Evolutionary conservation across 2,888 invertebrate species (phyloP), one percentile per base, ranked within the genome.

Genomic region (Cerastis rubricosa): DNA sequence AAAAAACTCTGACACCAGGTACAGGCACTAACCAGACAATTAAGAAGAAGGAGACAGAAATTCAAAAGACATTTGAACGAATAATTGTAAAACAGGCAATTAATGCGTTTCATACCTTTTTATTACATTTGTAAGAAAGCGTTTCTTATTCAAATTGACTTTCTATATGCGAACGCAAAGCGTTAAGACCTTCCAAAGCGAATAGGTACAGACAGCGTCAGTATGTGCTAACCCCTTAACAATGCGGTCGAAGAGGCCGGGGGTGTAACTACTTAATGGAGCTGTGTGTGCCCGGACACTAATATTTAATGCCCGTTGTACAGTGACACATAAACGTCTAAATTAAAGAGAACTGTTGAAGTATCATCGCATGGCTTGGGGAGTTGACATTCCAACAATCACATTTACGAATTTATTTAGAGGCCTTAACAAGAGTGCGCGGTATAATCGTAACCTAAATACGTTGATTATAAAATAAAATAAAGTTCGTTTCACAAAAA

Each of bases 101-200:
- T 3, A 74, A 29, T 5, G 17, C 22, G 40, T 54, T 71, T 45
- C 22, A 43, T 17, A 29, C 12, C 22, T n/a, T 63, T 61, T 74
- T 64, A 51, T 51, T 45, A 9, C n/a, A 11, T 11, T 63, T 74
- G 17, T n/a, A n/a, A 35, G 54, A 75, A 75, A 75, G 40, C 35
- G 14, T 68, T 22, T 61, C n/a, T 59, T n/a, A 76, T 43, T 2
- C 40, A 25, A 45, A 19, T 29, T 11, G 1, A 17, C 47, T 77
- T 57, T 76, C 64, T 17, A 43, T n/a, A 57, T 43, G 59, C 40
- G 9, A n/a, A n/a, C 35, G 35, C 3, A 35, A 35, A 35, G 35
- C 35, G 3, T 35, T 1, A 35, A 35, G 35, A 35, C 19, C 29
- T 57, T 57, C 0, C 14, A 73, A 35, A 73, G 9, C 19, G 45